Evolutionary conservation across 2,888 invertebrate species (phyloP), one percentile per base, ranked within the genome.

Genomic region (Troilus luridus): DNA sequence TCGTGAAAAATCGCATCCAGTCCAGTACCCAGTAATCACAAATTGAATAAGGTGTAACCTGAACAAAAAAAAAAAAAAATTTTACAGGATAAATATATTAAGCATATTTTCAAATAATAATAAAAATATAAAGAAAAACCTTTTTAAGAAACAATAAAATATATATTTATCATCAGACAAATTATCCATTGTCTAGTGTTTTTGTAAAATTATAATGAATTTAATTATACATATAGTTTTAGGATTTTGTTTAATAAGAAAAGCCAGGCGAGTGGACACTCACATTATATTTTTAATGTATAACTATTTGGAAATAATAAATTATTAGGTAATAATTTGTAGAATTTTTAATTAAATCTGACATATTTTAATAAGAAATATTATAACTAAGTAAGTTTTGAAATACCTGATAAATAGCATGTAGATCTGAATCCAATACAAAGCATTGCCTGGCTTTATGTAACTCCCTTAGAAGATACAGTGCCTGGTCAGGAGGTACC

Each of bases 351-450:
- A 10, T 64, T n/a, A n/a, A 64, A 64, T 1, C 41, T 1, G 81
- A 3, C 81, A 41, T 41, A 54, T 54, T 81, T 27, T 19, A 54
- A 5, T 21, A 41, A 58, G 19, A 88, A 88, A 88, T 24, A 58
- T 41, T n/a, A 72, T 41, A 11, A 41, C 41, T 24, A 7, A 54
- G 27, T 41, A 54, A 54, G 24, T 56, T 56, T 41, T 7, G 88
- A 21, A 11, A 54, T 77, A 99, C 99, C 93, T 98, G 95, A 94
- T 99, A 99, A 88, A 99, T 96, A 77, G 99, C 96, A 94, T 99
- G 99, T 6, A 99, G 95, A 93, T 99, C 99, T 91, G 97, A 98
- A 94, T 99, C 98, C 19, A 99, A 94, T 0, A 98, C 98, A 94
- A 99, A 97, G 93, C 97, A 97, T 93, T 97, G 96, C 14, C 98